A percentile compares a stretch with the other conserved stretches of the same genome.
phyloP scores from a whole-genome alignment of 2,113 vertebrate species.

The Tenrec ecaudatus region DNA sequence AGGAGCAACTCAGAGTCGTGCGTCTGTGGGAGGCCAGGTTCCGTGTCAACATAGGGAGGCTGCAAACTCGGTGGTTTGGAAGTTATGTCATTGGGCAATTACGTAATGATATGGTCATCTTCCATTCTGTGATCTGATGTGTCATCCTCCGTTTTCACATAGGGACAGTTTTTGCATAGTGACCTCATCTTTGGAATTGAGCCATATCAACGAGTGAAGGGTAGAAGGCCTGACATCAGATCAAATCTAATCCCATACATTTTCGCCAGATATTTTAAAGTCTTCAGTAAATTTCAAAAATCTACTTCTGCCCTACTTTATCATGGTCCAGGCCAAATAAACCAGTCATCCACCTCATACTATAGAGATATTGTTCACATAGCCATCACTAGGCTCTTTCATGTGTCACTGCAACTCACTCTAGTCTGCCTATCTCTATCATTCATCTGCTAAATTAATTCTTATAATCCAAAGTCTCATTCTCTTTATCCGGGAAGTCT shows the following conservation, averaged over 20 bases:
- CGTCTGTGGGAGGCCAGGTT: background rate
- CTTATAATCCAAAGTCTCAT: background rate
- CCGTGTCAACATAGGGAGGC: background rate
- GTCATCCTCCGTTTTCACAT: background rate
- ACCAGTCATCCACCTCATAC: background rate
- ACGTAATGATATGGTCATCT: background rate
- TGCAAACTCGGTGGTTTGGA: background rate
- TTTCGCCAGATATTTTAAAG: conserved; percentile 17
- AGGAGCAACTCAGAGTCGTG: background rate
- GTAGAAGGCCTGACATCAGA: background rate
- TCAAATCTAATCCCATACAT: background rate
- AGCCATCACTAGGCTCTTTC: background rate
- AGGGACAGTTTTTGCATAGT: background rate
- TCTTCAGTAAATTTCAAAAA: conserved; percentile 38
- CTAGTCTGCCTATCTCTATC: background rate
- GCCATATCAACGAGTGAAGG: background rate
- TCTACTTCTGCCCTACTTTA: background rate
- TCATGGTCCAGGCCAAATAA: background rate
- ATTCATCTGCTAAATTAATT: background rate
- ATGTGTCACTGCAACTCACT: background rate
- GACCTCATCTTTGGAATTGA: background rate
- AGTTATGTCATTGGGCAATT: background rate
- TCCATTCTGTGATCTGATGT: background rate
- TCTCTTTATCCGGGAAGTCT: background rate
- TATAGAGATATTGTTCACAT: background rate